These are phyloP conservation scores for Nymphalis polychloros DNA, from an alignment of 2,888 invertebrate genomes.

Conservation along the genomic window DNA sequence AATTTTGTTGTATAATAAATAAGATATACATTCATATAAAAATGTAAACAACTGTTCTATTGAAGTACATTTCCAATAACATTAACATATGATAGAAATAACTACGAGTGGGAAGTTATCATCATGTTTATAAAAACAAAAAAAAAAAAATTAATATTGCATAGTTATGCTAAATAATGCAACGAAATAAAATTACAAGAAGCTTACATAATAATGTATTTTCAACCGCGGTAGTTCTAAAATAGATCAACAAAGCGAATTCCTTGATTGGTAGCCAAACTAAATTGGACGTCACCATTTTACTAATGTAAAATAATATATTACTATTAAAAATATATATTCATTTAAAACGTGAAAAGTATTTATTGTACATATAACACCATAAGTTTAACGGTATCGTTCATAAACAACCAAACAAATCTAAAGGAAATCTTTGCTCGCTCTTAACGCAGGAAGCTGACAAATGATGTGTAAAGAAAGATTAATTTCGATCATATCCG, in stretches of 20 bases:
- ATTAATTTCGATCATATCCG: constrained; percentile 22
- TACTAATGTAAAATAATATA: not conserved
- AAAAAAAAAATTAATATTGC: too few relatives aligned
- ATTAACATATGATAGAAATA: too few relatives aligned
- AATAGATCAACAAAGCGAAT: constrained; percentile 35
- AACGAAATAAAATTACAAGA: not conserved
- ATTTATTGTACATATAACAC: too few relatives aligned
- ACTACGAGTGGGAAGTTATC: too few relatives aligned
- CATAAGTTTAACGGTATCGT: too few relatives aligned
- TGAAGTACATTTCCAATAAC: too few relatives aligned
- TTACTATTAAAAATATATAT: not conserved
- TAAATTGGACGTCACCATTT: constrained; percentile 16
- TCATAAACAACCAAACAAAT: too few relatives aligned
- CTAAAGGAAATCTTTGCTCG: not conserved
- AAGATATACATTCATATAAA: too few relatives aligned
- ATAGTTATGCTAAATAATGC: not conserved
- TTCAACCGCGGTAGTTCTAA: constrained; percentile 20
- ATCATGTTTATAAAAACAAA: too few relatives aligned
- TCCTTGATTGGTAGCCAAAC: constrained; percentile 37
- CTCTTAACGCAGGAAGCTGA: constrained; percentile 1
- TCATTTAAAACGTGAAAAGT: too few relatives aligned
- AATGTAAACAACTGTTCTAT: too few relatives aligned
- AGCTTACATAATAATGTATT: constrained; percentile 18
- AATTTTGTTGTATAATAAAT: too few relatives aligned
- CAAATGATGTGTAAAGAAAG: constrained; percentile 12